Conservation (phyloP, 2,113 vertebrate species). For the Oryzias woworae region DNA sequence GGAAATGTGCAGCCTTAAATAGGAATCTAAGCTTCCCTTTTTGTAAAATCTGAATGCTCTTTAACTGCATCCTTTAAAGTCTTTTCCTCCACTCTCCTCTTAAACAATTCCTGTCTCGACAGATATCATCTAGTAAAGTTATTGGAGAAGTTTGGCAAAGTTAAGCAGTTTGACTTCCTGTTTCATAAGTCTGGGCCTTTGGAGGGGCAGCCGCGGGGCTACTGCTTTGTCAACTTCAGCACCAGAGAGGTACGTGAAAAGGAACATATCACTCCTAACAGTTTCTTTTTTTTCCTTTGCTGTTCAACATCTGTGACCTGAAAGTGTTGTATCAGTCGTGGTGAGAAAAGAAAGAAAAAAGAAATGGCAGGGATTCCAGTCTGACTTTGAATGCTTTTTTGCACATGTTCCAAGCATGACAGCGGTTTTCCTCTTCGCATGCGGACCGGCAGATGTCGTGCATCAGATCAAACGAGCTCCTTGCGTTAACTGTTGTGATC, state of each 20-base stretch:
- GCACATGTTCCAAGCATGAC: background rate
- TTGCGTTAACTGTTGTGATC: background rate
- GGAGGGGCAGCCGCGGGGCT: constrained; percentile 94
- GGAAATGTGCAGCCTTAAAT: background rate
- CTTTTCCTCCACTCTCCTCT: background rate
- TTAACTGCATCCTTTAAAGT: background rate
- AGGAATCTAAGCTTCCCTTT: background rate
- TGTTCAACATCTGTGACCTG: background rate
- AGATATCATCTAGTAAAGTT: constrained; percentile 95
- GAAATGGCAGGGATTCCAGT: background rate
- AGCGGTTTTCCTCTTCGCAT: background rate
- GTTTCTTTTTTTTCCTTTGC: background rate
- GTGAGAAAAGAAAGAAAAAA: background rate
- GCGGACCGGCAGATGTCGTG: constrained; percentile 1
- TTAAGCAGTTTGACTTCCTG: constrained; percentile 98
- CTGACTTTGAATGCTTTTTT: background rate
- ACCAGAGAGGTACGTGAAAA: constrained; percentile 84
- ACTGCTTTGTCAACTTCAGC: constrained; percentile 98
- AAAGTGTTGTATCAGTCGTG: background rate
- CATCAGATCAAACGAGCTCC: constrained; percentile 3
- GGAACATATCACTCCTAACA: background rate
- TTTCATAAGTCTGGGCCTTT: constrained; percentile 97
- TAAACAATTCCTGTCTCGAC: background rate
- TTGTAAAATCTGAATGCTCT: background rate
- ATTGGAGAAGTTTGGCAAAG: constrained; percentile 95